A percentile compares a stretch with the other conserved stretches of the same genome.
Conservation (phyloP, 2,888 invertebrate species). For the Thumatha senex region DNA sequence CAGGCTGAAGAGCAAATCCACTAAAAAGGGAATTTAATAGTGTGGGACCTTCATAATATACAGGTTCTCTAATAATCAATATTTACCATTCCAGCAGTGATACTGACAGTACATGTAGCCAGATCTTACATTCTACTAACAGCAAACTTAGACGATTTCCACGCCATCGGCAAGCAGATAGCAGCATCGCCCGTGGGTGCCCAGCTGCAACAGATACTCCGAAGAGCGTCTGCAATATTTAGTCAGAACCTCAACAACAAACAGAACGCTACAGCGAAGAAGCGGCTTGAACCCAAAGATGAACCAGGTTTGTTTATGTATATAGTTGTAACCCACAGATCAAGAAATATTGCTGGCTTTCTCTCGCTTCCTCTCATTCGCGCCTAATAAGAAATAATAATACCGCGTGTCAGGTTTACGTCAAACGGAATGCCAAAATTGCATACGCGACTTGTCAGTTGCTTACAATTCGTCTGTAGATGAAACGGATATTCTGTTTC, state of each 20-base stretch:
- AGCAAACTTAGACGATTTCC: slow-evolving; percentile 63
- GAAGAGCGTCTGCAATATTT: slow-evolving; percentile 51
- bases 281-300: not conserved
- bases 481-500: too few species aligned
- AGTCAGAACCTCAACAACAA: slow-evolving; percentile 17
- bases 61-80: not conserved
- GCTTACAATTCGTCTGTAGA: too few species aligned
- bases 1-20: too few species aligned
- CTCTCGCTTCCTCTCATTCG: too few species aligned
- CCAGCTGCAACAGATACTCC: slow-evolving; percentile 48
- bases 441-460: too few species aligned
- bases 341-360: too few species aligned
- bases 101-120: slow-evolving; percentile 21
- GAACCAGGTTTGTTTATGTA: not conserved
- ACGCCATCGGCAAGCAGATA: slow-evolving; percentile 53
- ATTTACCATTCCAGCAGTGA: slow-evolving; percentile 7
- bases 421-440: too few species aligned
- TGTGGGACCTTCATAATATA: too few species aligned
- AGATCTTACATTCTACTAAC: slow-evolving; percentile 61
- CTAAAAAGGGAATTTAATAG: too few species aligned
- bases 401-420: too few species aligned
- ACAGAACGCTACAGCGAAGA: not conserved
- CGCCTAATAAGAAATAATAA: too few species aligned
- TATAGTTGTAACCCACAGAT: too few species aligned
- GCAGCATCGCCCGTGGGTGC: slow-evolving; percentile 45